Base-by-base conservation (phyloP, 2,797 vertebrate genomes). In the Neopelma chrysocephalum region DNA sequence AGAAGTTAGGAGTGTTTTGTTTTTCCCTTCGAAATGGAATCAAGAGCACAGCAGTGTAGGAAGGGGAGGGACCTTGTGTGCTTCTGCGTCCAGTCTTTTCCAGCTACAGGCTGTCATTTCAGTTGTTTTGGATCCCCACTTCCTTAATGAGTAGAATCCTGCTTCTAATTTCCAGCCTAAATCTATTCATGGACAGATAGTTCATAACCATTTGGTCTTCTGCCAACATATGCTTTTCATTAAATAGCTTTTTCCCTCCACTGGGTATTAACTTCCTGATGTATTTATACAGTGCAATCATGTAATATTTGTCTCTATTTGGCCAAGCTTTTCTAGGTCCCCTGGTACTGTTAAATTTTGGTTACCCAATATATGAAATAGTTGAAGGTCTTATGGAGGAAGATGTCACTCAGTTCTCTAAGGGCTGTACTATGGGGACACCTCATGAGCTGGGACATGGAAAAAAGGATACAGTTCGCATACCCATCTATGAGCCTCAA, bases 141-240 rank as follows among this genome's bases (percentile, higher is more conserved):
- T 87, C 68, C 50, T 85, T 87, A 89, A 78, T 65, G 8, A 87
- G 22, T 47, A 77, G 56, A 88, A 76, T 90, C 6, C 11, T 79
- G 65, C 10, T 32, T 68, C 27, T 84, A 51, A 89, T 87, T 93
- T 89, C 57, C 64, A 92, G 45, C 6, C 48, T 92, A 89, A 89
- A 91, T 92, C 82, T 92, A 61, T 77, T 89, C 7, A 64, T 32
- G 53, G 75, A 34, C 48, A 72, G 42, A 54, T 42, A 92, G 51
- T 66, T 95, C 86, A 79, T 79, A 86, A 86, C 42, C 34, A 29
- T 91, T 90, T 95, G 54, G 42, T 93, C 43, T 93, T 91, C 70
- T 70, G 57, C 62, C 62, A 87, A 79, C 20, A 62, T 84, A 84
- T 25, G 82, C 7, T 89, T 94, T 78, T 51, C 19, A 90, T 94